Evolutionary conservation across 2,797 vertebrate species (phyloP), one percentile per base, ranked within the genome.

Genomic region (Notoglanidium macrostoma): DNA sequence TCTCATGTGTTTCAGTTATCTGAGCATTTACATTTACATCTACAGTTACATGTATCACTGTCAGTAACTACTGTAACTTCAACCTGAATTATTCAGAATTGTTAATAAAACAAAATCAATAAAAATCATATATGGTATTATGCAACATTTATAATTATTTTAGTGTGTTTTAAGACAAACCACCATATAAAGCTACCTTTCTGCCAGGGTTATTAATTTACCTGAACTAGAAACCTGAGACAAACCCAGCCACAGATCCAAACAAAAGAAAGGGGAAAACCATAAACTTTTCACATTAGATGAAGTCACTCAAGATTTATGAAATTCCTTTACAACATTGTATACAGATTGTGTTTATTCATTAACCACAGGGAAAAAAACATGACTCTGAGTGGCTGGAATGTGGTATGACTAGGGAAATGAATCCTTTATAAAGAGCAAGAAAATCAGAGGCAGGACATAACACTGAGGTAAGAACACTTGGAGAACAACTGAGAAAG

Each of bases 341-440:
- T 94, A 94, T 95, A 94, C 17, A 15, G 63, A 79, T 29, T 29
- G 12, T 88, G 59, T 90, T 86, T 93, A 95, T 89, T 94, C 87
- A 96, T 96, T 96, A 95, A 96, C 95, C 55, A 32, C 89, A 74
- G n/a, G 26, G 92, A 91, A 92, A 94, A 94, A 89, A 92, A 82
- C 90, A 14, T 91, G 90, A 72, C 85, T 91, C 90, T 73, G 79
- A 88, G 67, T 83, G 91, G 91, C 92, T 92, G 93, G 68, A n/a
- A 90, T 90, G 89, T 84, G 9, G 0, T 49, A 15, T 3, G 2
- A 67, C 29, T 79, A 61, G 46, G 57, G 6, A 49, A 78, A 54
- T 14, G 26, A 70, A 68, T 88, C 7, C 87, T 92, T 94, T 95
- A 96, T 94, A 96, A 95, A 92, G 89, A 83, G 82, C 86, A 44